Evolutionary conservation across 1,140 invertebrate genomes (phyloP).

Genomic region (Drosophila persimilis): DNA sequence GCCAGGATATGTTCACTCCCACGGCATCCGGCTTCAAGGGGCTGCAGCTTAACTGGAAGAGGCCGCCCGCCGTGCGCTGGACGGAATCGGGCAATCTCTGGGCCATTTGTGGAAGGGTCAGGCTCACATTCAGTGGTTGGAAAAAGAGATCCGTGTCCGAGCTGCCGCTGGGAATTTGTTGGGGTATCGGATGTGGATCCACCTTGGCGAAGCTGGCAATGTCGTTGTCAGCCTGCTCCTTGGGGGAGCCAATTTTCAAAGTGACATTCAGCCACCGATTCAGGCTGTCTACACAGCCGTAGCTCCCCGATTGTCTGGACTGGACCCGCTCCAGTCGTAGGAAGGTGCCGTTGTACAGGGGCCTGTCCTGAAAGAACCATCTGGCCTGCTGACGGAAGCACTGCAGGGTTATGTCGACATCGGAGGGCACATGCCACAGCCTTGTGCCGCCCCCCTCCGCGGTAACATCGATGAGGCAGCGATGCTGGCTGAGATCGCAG

Average conservation of each 20-base stretch:
- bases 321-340: constrained; percentile 42
- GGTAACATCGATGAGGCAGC: constrained; percentile 61
- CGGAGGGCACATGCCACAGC: constrained; percentile 46
- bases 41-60: constrained; percentile 86
- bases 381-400: constrained; percentile 35
- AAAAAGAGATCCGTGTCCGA: constrained; percentile 26
- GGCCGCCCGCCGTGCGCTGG: constrained; percentile 86
- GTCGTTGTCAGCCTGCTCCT: constrained; percentile 30
- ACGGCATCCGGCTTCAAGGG: constrained; percentile 85
- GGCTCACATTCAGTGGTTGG: constrained; percentile 21
- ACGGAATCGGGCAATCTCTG: constrained; percentile 58
- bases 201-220: constrained; percentile 47
- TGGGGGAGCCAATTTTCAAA: constrained; percentile 35
- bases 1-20: constrained; percentile 90
- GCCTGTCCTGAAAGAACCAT: constrained; percentile 61
- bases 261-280: constrained; percentile 60
- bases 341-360: constrained; percentile 1
- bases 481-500: constrained; percentile 55
- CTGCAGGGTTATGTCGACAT: constrained; percentile 55
- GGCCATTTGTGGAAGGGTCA: neutral
- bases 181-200: neutral
- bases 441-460: constrained; percentile 1
- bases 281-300: constrained; percentile 47
- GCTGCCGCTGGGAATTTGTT: neutral
- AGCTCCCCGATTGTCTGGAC: constrained; percentile 45